Conservation (phyloP, 2,797 vertebrate genomes). For the Bucorvus abyssinicus region DNA sequence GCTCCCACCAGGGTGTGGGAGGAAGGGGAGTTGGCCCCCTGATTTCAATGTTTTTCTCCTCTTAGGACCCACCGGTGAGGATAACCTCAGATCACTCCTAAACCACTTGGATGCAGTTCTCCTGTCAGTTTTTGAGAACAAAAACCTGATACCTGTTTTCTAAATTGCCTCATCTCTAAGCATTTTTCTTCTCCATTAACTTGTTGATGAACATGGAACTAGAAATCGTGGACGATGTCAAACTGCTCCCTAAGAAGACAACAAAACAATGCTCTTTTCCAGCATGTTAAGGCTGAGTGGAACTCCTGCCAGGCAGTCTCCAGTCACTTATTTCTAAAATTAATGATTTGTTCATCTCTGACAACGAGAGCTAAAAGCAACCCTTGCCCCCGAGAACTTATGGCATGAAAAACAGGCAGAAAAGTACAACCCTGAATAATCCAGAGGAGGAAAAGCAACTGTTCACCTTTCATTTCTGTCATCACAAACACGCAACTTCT, state of each 20-base stretch:
- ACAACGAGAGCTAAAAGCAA: constrained; percentile 13
- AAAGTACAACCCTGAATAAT: constrained; percentile 18
- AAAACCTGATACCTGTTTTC: not conserved
- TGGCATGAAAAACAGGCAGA: not conserved
- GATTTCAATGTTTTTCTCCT: not conserved
- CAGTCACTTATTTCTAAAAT: not conserved
- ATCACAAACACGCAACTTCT: not conserved
- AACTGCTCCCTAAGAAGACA: not conserved
- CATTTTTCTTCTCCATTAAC: not conserved
- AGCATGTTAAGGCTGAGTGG: fast-evolving
- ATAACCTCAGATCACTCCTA: not conserved
- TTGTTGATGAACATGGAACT: not conserved
- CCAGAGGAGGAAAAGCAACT: constrained; percentile 50
- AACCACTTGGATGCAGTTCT: not conserved
- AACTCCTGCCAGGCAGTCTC: not conserved
- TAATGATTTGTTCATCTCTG: not conserved
- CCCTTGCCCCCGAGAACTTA: not conserved
- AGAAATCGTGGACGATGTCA: not conserved
- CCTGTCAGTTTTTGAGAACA: not conserved
- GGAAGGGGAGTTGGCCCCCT: not conserved
- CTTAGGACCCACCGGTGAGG: not conserved
- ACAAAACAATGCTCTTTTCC: not conserved
- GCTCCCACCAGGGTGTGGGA: not conserved
- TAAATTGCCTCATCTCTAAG: not conserved
- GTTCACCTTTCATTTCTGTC: constrained; percentile 52